Conservation (phyloP, 1,140 invertebrate genomes). For the Belonocnema kinseyi region DNA sequence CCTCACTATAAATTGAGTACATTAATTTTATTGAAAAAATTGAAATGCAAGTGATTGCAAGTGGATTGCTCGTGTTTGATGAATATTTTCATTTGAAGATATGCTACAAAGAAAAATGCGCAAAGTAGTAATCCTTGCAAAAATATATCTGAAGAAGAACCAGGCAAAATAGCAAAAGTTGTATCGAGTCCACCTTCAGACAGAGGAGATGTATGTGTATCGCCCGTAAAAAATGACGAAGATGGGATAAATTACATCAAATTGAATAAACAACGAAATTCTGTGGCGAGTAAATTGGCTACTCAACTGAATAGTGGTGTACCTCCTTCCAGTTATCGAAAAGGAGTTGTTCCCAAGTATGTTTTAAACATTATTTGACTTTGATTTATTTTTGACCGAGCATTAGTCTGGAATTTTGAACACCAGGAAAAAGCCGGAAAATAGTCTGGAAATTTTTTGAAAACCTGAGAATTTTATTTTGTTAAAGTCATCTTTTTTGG, state of each 20-base stretch:
- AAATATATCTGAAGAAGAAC: too few relatives aligned
- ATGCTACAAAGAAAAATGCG: slow-evolving; percentile 43
- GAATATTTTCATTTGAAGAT: slow-evolving; percentile 32
- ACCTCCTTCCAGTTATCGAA: slow-evolving; percentile 62
- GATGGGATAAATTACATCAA: slow-evolving; percentile 48
- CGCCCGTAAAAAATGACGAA: slow-evolving; percentile 38
- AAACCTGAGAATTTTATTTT: background rate
- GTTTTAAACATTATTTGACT: background rate
- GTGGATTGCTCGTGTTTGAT: slow-evolving; percentile 4
- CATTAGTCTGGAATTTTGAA: too few relatives aligned
- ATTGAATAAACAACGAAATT: slow-evolving; percentile 54
- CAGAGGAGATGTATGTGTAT: slow-evolving; percentile 30
- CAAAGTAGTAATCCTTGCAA: slow-evolving; percentile 16
- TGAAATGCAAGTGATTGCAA: background rate
- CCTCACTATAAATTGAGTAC: too few relatives aligned
- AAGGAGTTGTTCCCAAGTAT: slow-evolving; percentile 73
- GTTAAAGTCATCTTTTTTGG: too few relatives aligned
- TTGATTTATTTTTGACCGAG: background rate
- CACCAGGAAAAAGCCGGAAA: background rate
- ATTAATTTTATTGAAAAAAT: too few relatives aligned
- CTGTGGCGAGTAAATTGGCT: slow-evolving; percentile 55
- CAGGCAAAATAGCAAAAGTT: background rate
- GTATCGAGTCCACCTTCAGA: slow-evolving; percentile 10
- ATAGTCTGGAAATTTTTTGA: too few relatives aligned
- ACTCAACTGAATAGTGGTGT: slow-evolving; percentile 56